A percentile compares a stretch with the other conserved stretches of the same genome.
Evolutionary conservation across 2,113 vertebrate genomes (phyloP).

Genomic region (Syngnathus scovelli): DNA sequence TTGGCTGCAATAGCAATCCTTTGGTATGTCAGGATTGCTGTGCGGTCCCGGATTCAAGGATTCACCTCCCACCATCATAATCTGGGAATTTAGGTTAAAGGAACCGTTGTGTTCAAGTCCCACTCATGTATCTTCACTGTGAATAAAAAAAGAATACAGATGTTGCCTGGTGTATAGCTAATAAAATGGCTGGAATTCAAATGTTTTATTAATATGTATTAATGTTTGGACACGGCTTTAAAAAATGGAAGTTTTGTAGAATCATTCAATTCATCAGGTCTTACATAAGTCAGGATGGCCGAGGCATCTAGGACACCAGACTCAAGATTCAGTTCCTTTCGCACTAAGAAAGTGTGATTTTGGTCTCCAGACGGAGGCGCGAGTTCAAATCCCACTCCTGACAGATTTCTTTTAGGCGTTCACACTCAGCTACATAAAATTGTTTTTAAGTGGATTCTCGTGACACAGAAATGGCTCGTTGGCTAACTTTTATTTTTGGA

Average conservation of each 20-base stretch:
- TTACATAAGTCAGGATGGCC: slow-evolving; percentile 48
- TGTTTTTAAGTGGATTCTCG: too few relatives aligned
- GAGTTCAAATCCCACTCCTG: slow-evolving; percentile 33
- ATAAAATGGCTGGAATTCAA: neutral
- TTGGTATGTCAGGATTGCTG: neutral
- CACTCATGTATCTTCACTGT: slow-evolving; percentile 64
- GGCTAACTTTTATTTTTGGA: too few relatives aligned
- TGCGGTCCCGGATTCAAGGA: neutral
- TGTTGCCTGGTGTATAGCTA: too few relatives aligned
- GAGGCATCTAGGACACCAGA: slow-evolving; percentile 57
- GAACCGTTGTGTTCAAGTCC: slow-evolving; percentile 72
- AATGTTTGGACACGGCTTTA: too few relatives aligned
- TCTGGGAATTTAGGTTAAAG: neutral
- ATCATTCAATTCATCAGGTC: too few relatives aligned
- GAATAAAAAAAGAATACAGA: too few relatives aligned
- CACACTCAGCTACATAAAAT: too few relatives aligned
- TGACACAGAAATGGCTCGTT: too few relatives aligned
- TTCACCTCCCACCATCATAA: neutral
- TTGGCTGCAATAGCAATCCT: neutral
- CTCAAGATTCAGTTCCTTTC: slow-evolving; percentile 37
- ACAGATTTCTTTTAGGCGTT: neutral
- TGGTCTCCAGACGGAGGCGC: slow-evolving; percentile 71
- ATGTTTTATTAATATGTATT: too few relatives aligned
- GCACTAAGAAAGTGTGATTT: neutral
- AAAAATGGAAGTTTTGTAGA: too few relatives aligned